Base-by-base conservation (phyloP, 1,140 invertebrate species). In the Ips typographus region DNA sequence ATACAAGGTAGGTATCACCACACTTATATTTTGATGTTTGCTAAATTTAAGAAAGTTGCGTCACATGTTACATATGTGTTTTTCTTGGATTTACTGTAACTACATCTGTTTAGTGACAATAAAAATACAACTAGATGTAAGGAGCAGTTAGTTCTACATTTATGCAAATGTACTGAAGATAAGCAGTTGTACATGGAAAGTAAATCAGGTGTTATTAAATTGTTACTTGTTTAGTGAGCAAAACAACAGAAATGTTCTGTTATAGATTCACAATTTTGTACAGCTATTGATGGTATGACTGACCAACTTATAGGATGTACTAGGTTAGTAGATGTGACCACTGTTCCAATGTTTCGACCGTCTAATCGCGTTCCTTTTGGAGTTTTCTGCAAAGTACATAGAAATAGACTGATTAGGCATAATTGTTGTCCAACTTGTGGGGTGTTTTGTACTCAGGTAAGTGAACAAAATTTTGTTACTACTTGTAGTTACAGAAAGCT, bases 401-500 rank as follows among this genome's bases (percentile, higher is more conserved):
- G 88, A 71, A 86, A 89, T 74, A 85, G 94, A 66, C 79, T 98
- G 40, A 79, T 86, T 4, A 79, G 87, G 40, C 95, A 98, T 79
- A 93, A 95, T 77, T 95, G 93, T 78, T 98, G 95, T 79, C 91
- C 94, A 1, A 88, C 89, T 1, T 98, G 95, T 81, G 95, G 94
- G 3, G 82, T 94, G 22, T 98, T 95, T 80, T 97, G 94, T 77
- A 91, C 94, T 40, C 93, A 96, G 86, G 94, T 79, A 73, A 51
- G 38, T 1, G 42, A 40, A 5, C 4, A 38, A 4, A 36, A 36
- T 55, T 55, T 55, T 55, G 8, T 7, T 55, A 5, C 40, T 59
- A 3, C 39, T 59, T 40, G n/a, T 3, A n/a, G 8, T 3, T 22
- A 22, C 22, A 22, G 22, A 22, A 22, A 22, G 22, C 2, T 1